Evolutionary conservation across 2,888 invertebrate genomes (phyloP).

Genomic region (Phengaris alcon): DNA sequence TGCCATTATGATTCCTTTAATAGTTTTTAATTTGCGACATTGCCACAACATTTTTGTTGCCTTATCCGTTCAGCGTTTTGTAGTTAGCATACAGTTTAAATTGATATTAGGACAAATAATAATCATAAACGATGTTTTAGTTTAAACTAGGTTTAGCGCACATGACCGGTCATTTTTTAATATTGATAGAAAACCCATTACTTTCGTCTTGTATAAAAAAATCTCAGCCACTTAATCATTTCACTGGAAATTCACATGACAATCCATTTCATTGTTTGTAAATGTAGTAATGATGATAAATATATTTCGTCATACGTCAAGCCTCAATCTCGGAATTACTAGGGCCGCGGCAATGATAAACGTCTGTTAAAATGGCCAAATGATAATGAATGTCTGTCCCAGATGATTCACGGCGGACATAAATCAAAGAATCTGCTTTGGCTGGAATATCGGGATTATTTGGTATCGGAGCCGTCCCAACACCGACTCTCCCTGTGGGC

Average conservation of each 20-base stretch:
- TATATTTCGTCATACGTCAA: slow-evolving; percentile 16
- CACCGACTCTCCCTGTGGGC: slow-evolving; percentile 23
- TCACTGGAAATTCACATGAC: not conserved
- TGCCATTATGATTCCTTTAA: slow-evolving; percentile 9
- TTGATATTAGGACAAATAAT: not conserved
- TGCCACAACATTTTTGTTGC: slow-evolving; percentile 1
- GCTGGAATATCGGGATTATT: slow-evolving; percentile 37
- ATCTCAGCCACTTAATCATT: not conserved
- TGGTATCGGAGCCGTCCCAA: slow-evolving; percentile 31
- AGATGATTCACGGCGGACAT: slow-evolving; percentile 34
- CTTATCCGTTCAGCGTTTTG: not conserved
- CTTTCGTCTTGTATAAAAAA: not conserved
- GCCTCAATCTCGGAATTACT: not conserved
- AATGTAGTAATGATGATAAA: not conserved
- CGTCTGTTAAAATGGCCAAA: slow-evolving; percentile 25
- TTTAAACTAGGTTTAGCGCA: not conserved
- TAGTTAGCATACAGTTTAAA: not conserved
- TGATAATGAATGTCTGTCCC: slow-evolving; percentile 26
- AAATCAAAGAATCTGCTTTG: slow-evolving; percentile 34
- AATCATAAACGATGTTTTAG: not conserved
- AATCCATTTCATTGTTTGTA: slow-evolving; percentile 9
- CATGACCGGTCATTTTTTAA: not conserved
- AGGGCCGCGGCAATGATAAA: slow-evolving; percentile 12
- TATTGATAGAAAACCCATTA: not conserved
- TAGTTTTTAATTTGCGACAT: slow-evolving; percentile 19